These are phyloP conservation scores for Apamea anceps DNA, from an alignment of 2,888 invertebrate species.

Conservation along the genomic window DNA sequence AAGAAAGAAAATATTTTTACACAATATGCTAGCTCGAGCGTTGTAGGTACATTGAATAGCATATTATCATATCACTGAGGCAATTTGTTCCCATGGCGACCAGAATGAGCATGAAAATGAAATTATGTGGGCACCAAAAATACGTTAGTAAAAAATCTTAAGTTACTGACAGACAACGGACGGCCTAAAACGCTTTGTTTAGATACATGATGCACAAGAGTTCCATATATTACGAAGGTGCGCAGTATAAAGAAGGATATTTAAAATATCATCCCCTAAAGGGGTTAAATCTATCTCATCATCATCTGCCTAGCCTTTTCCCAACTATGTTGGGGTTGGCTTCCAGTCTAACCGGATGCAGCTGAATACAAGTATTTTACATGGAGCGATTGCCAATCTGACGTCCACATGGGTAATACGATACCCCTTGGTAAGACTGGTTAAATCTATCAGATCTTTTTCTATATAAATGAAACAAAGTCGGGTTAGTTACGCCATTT, in stretches of 20 bases:
- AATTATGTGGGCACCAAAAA: neutral
- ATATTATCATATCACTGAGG: neutral
- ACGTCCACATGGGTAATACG: no score
- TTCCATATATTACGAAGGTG: no score
- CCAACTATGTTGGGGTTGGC: no score
- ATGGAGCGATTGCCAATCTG: no score
- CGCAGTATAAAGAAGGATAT: no score
- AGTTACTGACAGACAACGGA: neutral
- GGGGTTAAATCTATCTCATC: neutral
- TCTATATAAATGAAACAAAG: no score
- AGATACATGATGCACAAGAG: neutral
- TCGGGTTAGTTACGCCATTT: no score
- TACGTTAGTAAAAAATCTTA: neutral
- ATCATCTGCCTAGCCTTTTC: no score
- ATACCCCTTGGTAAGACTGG: no score
- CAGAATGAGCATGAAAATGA: neutral
- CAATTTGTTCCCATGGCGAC: neutral
- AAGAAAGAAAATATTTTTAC: neutral
- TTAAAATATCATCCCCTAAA: neutral
- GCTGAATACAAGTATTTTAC: no score
- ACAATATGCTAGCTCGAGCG: neutral
- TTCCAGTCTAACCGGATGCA: no score
- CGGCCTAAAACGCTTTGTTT: neutral
- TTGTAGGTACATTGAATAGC: constrained; percentile 1
- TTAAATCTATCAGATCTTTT: no score